Conservation (phyloP, 2,113 vertebrate species). For the Bubo bubo region DNA sequence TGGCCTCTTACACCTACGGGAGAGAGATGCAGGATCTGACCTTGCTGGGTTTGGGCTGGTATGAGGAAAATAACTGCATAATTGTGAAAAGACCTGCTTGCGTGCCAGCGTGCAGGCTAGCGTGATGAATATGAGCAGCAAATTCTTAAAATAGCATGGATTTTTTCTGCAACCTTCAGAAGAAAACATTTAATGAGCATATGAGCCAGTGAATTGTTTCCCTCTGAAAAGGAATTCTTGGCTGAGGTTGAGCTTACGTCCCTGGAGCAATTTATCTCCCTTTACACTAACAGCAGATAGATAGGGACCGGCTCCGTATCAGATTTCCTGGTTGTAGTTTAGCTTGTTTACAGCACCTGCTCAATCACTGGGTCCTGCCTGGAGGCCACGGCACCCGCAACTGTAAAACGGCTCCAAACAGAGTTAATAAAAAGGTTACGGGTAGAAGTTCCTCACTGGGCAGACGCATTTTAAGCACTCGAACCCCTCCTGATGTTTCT, state of each 20-base stretch:
- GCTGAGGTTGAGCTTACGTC: background rate
- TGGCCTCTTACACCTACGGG: background rate
- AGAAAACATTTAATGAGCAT: background rate
- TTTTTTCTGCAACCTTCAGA: slow-evolving; percentile 21
- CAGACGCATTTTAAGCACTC: rapidly evolving
- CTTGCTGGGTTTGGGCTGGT: background rate
- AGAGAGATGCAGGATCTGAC: background rate
- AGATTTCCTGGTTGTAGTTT: background rate
- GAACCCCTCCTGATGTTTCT: background rate
- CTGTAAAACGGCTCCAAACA: background rate
- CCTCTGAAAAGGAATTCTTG: background rate
- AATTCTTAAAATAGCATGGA: slow-evolving; percentile 35
- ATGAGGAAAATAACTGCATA: background rate
- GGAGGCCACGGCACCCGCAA: background rate
- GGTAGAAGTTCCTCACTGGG: background rate
- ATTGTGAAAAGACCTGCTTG: background rate
- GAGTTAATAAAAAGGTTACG: rapidly evolving
- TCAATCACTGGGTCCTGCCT: background rate
- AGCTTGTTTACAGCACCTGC: background rate
- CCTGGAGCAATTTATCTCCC: background rate
- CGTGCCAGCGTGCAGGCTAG: background rate
- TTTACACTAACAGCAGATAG: background rate
- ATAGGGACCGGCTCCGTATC: background rate
- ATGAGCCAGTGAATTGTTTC: background rate
- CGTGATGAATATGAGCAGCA: background rate